Percentiles rank a stretch among this genome's conserved stretches.
phyloP scores from a whole-genome alignment of 2,113 vertebrate species.

The Archilochus colubris region DNA sequence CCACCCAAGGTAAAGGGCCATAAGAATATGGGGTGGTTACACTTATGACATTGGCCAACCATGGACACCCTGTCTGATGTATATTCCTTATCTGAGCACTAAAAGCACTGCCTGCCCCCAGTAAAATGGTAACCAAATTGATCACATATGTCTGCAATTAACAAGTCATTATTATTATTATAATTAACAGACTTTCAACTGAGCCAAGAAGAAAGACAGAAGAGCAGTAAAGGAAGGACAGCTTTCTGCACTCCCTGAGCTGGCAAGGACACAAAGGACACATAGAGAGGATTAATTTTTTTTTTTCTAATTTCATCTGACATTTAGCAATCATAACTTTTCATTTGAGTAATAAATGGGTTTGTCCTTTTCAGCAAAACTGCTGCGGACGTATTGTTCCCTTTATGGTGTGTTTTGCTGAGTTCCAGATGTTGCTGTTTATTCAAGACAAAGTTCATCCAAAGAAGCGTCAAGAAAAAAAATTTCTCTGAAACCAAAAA shows the following conservation, averaged over 20 bases:
- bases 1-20: background rate
- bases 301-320: constrained; percentile 39
- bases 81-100: background rate
- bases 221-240: background rate
- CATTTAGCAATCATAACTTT: constrained; percentile 53
- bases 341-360: constrained; percentile 50
- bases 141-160: background rate
- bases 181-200: background rate
- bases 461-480: background rate
- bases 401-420: constrained; percentile 44
- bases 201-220: background rate
- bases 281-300: background rate
- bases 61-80: background rate
- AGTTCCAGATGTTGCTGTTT: constrained; percentile 64
- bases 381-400: constrained; percentile 35
- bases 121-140: background rate
- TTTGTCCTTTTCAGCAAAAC: constrained; percentile 54
- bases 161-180: background rate
- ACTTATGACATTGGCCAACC: rapidly evolving
- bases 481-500: background rate
- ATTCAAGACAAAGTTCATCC: constrained; percentile 56
- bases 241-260: background rate
- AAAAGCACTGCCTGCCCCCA: background rate
- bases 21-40: background rate
- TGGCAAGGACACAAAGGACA: constrained; percentile 39